Evolutionary conservation across 2,113 vertebrate genomes (phyloP), one percentile per base, ranked within the genome.

Genomic region (Psilopogon haemacephalus): DNA sequence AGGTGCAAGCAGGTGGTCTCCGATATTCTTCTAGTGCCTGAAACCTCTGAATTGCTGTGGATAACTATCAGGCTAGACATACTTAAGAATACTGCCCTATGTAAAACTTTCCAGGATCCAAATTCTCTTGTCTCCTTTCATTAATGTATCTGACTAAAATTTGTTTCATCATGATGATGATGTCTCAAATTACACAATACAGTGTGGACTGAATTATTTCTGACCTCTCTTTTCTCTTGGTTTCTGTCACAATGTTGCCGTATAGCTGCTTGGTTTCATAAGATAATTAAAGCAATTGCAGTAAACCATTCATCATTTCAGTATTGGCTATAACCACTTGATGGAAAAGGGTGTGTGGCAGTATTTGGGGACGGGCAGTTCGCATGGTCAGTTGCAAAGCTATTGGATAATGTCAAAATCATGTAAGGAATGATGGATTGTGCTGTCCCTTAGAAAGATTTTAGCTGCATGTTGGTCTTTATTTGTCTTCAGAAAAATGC

Each of bases 401-500:
- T 72, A 91, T 48, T 84, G 44, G 84, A 26, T n/a, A 85, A 58
- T 37, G 50, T 83, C 87, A 70, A 48, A 93, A 79, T 35, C 33
- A 32, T 30, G 27, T 54, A 62, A 42, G 37, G 48, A 93, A 85
- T 94, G 87, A 82, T 86, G 15, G 79, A 95, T 90, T 91, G 56
- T 50, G n/a, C 35, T 93, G 82, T 59, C 27, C 28, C 42, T 81
- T 83, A 59, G 42, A 88, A 93, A 32, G 26, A 65, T 88, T 86
- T 95, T 78, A 69, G 18, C 30, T n/a, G 68, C 27, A 28, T 19
- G 12, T 74, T 94, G 28, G 26, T 92, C 52, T 93, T 92, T 91
- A 89, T 88, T 82, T 87, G 48, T 85, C 85, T 79, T 85, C 69
- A 78, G 72, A 76, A 89, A 85, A 92, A 78, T 77, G 78, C 44